Base-by-base conservation (phyloP, 2,888 invertebrate genomes). In the Ormyrus labotus region DNA sequence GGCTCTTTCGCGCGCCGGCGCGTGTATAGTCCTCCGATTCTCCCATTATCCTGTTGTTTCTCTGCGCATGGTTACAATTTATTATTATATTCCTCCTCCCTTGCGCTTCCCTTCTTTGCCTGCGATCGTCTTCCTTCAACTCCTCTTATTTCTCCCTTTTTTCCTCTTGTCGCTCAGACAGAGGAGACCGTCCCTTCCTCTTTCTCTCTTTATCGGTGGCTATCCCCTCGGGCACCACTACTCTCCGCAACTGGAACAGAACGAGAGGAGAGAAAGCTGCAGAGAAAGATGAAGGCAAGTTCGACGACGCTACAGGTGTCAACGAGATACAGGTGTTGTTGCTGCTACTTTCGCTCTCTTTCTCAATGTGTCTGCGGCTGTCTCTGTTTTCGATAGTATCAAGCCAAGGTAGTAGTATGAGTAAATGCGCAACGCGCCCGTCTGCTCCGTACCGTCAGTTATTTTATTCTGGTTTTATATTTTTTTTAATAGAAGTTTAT, bases 31-130 rank as follows among this genome's bases (percentile, higher is more conserved):
- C 88, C 85, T 86, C 84, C 87, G 87, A 87, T 88, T 88, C 87
- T 86, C 85, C 87, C 87, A 88, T 89, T 88, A 88, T 87, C 86
- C 85, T 86, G 86, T 88, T 89, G 88, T 89, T 89, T 87, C 85
- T 86, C 80, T 73, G 85, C 84, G 83, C 86, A 86, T 85, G 85
- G 86, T 88, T 83, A 84, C 86, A 86, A 89, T 89, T 88, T 89
- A 88, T 88, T 87, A 73, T 70, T 76, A 75, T 83, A 55, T 70
- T 63, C 67, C 10, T 60, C 45, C 61, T 19, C 63, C 57, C 13
- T 69, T 72, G 78, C 60, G 11, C 51, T 65, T 19, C 13, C 58
- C 53, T 63, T 34, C 57, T 69, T 10, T 50, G 19, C 53, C 45
- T 55, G 9, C 63, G 50, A 45, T 10, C 8, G 45, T 64, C 8